Conservation (phyloP, 2,113 vertebrate species). For the Thalassarche chlororhynchos region DNA sequence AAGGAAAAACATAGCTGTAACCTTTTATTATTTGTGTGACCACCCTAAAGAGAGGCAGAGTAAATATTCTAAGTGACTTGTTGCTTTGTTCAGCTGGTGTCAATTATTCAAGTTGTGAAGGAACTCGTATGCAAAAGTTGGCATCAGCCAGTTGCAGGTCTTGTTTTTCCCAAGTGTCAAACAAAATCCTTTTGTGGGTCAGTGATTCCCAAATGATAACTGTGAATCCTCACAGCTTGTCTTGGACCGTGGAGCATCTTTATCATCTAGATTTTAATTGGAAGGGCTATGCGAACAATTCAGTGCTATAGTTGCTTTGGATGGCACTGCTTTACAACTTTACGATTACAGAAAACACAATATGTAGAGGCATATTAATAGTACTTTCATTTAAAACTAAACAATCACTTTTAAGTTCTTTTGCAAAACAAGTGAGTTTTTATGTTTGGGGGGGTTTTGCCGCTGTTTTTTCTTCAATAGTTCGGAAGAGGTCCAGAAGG, state of each 20-base stretch:
- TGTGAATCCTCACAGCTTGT: not conserved
- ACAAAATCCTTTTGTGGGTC: not conserved
- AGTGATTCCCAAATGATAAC: not conserved
- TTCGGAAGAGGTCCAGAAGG: not conserved
- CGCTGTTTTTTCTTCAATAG: not conserved
- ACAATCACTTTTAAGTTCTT: not conserved
- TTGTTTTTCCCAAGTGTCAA: not conserved
- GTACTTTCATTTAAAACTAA: not conserved
- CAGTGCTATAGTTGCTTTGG: not conserved
- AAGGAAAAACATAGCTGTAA: not conserved
- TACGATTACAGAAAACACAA: not conserved
- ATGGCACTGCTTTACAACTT: not conserved
- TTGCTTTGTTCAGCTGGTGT: not conserved
- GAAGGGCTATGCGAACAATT: not conserved
- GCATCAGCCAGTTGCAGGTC: not conserved
- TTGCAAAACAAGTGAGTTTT: not conserved
- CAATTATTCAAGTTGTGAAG: not conserved
- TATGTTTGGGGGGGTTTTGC: not conserved
- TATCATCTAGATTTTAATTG: not conserved
- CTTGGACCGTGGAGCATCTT: not conserved
- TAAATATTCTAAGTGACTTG: not conserved
- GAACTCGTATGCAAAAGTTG: not conserved
- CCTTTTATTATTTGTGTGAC: not conserved
- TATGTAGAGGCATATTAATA: not conserved
- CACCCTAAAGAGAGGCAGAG: not conserved